These are phyloP conservation scores for Crypturellus undulatus DNA, from an alignment of 2,113 vertebrate species.

Conservation along the genomic window DNA sequence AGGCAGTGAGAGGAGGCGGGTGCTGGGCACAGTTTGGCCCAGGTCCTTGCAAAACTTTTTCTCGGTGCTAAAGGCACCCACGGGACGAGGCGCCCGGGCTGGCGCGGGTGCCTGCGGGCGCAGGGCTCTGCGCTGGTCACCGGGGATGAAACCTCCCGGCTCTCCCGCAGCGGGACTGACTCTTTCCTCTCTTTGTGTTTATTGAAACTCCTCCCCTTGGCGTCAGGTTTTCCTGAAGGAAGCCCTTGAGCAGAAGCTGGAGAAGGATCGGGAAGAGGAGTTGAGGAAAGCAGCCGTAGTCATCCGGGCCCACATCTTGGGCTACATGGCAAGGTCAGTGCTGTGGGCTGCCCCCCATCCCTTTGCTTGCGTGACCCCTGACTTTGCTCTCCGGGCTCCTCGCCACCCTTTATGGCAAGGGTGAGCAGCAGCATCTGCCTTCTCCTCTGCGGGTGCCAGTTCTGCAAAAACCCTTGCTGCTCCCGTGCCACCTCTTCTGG, in stretches of 20 bases:
- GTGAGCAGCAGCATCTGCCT: background rate
- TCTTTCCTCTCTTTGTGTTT: slow-evolving; percentile 79
- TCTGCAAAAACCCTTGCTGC: background rate
- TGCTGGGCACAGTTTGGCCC: slow-evolving; percentile 52
- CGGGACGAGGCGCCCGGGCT: background rate
- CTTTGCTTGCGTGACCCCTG: background rate
- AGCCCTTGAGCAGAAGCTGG: slow-evolving; percentile 93
- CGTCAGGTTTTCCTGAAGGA: slow-evolving; percentile 94
- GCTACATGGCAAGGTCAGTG: slow-evolving; percentile 94
- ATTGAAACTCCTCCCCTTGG: slow-evolving; percentile 69
- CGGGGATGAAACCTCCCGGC: slow-evolving; percentile 43
- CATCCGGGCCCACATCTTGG: slow-evolving; percentile 92
- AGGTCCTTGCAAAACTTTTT: background rate
- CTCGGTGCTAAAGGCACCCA: background rate
- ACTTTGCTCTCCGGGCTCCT: background rate
- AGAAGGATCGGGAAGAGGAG: slow-evolving; percentile 90
- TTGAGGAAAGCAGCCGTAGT: slow-evolving; percentile 88
- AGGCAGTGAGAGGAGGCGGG: slow-evolving; percentile 41
- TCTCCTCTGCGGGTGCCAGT: background rate
- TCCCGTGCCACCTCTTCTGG: background rate
- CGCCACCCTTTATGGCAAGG: background rate
- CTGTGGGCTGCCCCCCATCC: slow-evolving; percentile 33
- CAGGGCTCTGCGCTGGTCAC: background rate
- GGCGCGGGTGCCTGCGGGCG: slow-evolving; percentile 1
- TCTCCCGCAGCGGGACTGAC: slow-evolving; percentile 60